These are phyloP conservation scores for Schizaphis graminum DNA, from an alignment of 2,888 invertebrate genomes.

Conservation along the genomic window DNA sequence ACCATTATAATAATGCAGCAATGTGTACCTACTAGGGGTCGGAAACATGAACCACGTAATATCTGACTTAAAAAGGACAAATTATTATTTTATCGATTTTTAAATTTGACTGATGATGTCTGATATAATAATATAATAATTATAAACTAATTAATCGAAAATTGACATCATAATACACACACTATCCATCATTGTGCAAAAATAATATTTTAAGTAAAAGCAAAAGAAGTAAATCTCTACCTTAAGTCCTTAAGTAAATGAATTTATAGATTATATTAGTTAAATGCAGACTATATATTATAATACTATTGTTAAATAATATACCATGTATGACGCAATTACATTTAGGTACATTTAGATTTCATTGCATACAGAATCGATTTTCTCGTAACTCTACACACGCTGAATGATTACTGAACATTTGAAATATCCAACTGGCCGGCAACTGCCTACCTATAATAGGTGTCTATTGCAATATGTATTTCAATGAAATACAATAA, in stretches of 20 bases:
- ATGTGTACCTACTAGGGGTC: not conserved
- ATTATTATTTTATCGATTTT: not conserved
- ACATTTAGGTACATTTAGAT: not conserved
- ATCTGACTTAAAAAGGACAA: not conserved
- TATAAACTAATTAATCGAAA: not conserved
- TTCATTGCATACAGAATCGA: not conserved
- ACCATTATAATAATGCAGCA: not conserved
- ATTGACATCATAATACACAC: not conserved
- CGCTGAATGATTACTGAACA: not conserved
- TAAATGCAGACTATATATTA: not conserved
- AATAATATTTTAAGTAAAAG: not conserved
- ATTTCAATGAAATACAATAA: slow-evolving; percentile 20
- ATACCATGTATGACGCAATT: not conserved
- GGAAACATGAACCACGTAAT: not conserved
- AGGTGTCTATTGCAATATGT: not conserved
- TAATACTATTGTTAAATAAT: not conserved
- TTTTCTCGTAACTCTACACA: not conserved
- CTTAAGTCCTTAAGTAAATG: not conserved
- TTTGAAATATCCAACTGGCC: not conserved
- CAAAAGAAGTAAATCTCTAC: not conserved
- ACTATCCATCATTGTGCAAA: not conserved
- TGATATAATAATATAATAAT: not conserved
- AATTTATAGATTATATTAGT: not conserved
- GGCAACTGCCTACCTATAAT: not conserved
- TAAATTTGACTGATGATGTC: not conserved